phyloP scores from a whole-genome alignment of 2,888 invertebrate species.

The Eulithis testata region DNA sequence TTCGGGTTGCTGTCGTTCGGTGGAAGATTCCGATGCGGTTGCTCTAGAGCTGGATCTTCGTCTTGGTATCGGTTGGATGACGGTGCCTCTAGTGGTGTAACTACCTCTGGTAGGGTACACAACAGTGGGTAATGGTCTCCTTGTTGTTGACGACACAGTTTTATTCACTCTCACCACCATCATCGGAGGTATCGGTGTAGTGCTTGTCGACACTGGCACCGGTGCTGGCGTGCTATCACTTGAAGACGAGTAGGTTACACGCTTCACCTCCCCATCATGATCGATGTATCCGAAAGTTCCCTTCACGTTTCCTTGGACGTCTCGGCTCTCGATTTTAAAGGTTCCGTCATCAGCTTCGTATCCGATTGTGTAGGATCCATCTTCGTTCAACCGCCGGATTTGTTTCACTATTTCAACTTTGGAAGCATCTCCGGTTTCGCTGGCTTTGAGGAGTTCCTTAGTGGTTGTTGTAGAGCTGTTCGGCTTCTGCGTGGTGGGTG shows the following conservation, averaged over 20 bases:
- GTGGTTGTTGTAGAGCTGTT: slow-evolving; percentile 70
- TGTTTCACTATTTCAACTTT: slow-evolving; percentile 92
- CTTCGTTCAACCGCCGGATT: slow-evolving; percentile 91
- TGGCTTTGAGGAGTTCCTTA: slow-evolving; percentile 84
- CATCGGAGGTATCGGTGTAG: slow-evolving; percentile 68
- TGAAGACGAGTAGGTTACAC: slow-evolving; percentile 88
- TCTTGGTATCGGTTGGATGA: slow-evolving; percentile 87
- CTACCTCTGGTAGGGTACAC: slow-evolving; percentile 82
- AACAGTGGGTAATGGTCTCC: slow-evolving; percentile 77
- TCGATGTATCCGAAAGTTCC: slow-evolving; percentile 93
- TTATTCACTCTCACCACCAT: slow-evolving; percentile 80
- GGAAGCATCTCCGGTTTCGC: slow-evolving; percentile 87
- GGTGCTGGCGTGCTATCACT: slow-evolving; percentile 79
- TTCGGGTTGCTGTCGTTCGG: slow-evolving; percentile 59
- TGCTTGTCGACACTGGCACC: slow-evolving; percentile 63
- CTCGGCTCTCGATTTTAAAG: slow-evolving; percentile 93
- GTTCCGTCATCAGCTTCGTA: slow-evolving; percentile 94
- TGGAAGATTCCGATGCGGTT: slow-evolving; percentile 58
- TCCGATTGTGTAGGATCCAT: slow-evolving; percentile 93
- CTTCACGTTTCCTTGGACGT: slow-evolving; percentile 91
- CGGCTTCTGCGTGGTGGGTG: slow-evolving; percentile 57
- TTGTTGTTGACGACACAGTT: slow-evolving; percentile 82
- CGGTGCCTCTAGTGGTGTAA: slow-evolving; percentile 84
- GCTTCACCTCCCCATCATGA: slow-evolving; percentile 90
- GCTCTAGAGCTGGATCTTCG: slow-evolving; percentile 74